Base-by-base conservation (phyloP, 2,113 vertebrate genomes). In the Nothobranchius furzeri region DNA sequence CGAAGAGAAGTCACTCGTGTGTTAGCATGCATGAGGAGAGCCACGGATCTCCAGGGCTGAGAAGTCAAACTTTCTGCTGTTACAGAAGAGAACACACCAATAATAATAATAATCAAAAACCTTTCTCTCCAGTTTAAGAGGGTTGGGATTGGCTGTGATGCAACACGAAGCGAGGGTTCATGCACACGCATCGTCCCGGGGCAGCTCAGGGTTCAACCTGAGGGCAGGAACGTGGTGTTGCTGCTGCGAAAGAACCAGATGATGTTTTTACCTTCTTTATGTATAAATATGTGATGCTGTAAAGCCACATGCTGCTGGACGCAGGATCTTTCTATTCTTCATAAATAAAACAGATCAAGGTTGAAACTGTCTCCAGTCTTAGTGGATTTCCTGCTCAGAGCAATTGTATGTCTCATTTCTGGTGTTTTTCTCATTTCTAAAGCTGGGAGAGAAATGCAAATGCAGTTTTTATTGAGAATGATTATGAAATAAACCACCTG, bases 181-280 rank as follows among this genome's bases (percentile, higher is more conserved):
- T 40, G 15, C 48, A 49, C 17, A n/a, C 35, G 64, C 56, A 59
- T 24, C 66, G 17, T 64, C 46, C 60, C 6, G 60, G 37, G 7
- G 60, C 70, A n/a, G 5, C 12, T 2, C 9, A 4, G 56, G 40
- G 77, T 70, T 71, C 62, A 75, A 57, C 50, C 40, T 7, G 64
- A 64, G 64, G 58, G 54, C 24, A n/a, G 30, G 12, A 25, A 8
- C 20, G 6, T 15, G 2, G 17, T 7, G 56, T 12, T 61, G 45
- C 59, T 6, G 5, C 24, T 60, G 13, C 7, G 46, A 15, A 8
- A 1, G 12, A 3, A 48, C n/a, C 43, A 10, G 51, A 25, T 8
- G 17, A 24, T 15, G 25, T 30, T 30, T 30, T 30, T 2, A 30
- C 30, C 10, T 30, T 14, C 4, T 25, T 12, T 24, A 2, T 11